A percentile compares a stretch with the other conserved stretches of the same genome.
These are phyloP conservation scores for Delia radicum DNA, from an alignment of 1,140 invertebrate species.

Conservation along the genomic window DNA sequence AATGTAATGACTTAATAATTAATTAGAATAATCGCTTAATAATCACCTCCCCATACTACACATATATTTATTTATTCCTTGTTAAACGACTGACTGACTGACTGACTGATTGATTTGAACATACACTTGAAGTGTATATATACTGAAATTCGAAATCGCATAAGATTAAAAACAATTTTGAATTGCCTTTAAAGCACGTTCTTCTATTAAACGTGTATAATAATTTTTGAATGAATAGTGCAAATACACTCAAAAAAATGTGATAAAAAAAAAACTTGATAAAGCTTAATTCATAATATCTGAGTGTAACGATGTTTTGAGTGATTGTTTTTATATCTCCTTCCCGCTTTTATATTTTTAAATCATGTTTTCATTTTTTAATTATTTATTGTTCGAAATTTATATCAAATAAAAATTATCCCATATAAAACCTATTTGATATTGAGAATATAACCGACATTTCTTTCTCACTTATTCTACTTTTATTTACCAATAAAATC, in stretches of 20 bases:
- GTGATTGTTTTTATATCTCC: too few relatives aligned
- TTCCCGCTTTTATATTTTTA: too few relatives aligned
- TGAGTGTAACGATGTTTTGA: too few relatives aligned
- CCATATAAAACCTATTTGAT: too few relatives aligned
- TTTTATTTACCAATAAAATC: too few relatives aligned
- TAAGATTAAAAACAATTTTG: neutral
- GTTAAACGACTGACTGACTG: neutral
- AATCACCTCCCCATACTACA: neutral
- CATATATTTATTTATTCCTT: neutral
- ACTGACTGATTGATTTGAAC: neutral
- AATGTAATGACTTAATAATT: neutral
- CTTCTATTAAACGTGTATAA: neutral
- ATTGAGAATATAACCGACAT: too few relatives aligned
- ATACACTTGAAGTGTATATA: neutral
- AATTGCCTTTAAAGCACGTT: neutral
- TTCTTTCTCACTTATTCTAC: too few relatives aligned
- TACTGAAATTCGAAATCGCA: neutral
- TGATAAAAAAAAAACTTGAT: neutral
- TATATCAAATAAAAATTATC: too few relatives aligned
- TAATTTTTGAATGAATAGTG: neutral
- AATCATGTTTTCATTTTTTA: too few relatives aligned
- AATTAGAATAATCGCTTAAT: neutral
- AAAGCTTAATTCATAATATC: too few relatives aligned
- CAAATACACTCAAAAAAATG: neutral
- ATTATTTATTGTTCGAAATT: too few relatives aligned